Base-by-base conservation (phyloP, 2,888 invertebrate genomes). In the Leptothorax acervorum region DNA sequence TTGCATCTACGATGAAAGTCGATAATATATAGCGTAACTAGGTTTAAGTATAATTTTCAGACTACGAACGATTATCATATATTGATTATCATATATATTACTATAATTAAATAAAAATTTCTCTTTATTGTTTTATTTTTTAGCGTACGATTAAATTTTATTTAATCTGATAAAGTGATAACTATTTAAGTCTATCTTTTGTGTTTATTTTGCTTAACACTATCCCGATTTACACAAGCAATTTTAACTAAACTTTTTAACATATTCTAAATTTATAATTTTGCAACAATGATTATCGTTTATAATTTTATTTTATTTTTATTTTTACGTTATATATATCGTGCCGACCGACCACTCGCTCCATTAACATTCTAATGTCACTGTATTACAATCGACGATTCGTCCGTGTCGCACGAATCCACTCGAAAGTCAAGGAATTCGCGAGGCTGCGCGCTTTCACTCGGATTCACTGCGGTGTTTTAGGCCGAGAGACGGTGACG, bases 401-500 rank as follows among this genome's bases (percentile, higher is more conserved):
- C 18, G 18, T 45, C 35, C 23, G 39, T 15, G 15, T 39, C 45
- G 23, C 35, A n/a, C 31, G 42, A 68, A 55, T 78, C 31, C 45
- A 11, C 71, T 82, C 31, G 82, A 75, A 75, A 75, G 75, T 82
- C 51, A n/a, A 55, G 51, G 71, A 75, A 66, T 81, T 66, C 28
- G 28, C 53, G 65, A 65, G 42, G 39, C 18, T 63, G 15, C 45
- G 42, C 53, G 74, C 79, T 84, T 84, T 70, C 84, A 82, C 75
- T 84, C 18, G 70, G 35, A 62, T 71, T 73, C 48, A 65, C 57
- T 53, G 60, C 45, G 57, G 12, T 87, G 62, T 93, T 95, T 28
- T 95, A 96, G 96, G 90, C 95, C 95, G 86, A 95, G 95, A 76
- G 92, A 92, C 73, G 90, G 90, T 85, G 92, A 94, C 23, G 57